Evolutionary conservation across 2,888 invertebrate species (phyloP).

Genomic region (Drosophila silvestris): DNA sequence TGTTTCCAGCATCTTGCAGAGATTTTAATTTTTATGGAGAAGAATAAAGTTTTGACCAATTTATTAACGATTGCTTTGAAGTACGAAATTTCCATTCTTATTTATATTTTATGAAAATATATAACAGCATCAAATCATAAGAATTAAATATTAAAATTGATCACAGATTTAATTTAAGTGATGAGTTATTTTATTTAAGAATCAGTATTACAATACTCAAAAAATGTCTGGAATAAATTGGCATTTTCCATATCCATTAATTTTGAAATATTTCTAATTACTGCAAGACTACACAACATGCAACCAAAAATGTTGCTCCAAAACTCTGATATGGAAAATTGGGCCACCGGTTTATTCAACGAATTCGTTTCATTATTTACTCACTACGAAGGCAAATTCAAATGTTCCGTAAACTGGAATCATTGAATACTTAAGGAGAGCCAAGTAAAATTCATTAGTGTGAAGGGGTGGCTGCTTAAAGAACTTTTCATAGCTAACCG

Average conservation of each 20-base stretch:
- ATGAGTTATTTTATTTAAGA: background rate
- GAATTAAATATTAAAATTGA: background rate
- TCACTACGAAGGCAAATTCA: slow-evolving; percentile 28
- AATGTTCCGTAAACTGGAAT: slow-evolving; percentile 1
- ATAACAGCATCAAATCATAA: no score
- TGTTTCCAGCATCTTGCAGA: background rate
- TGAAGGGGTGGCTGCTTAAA: slow-evolving; percentile 20
- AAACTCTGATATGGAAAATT: slow-evolving; percentile 9
- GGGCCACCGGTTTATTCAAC: slow-evolving; percentile 25
- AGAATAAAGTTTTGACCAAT: background rate
- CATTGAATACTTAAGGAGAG: slow-evolving; percentile 31
- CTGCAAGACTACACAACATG: background rate
- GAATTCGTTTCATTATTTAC: slow-evolving; percentile 37
- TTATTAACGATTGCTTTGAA: background rate
- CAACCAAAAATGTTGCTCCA: no score
- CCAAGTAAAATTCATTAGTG: slow-evolving; percentile 53
- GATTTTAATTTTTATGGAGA: background rate
- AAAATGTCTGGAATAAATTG: background rate
- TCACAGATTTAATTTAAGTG: background rate
- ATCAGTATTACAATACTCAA: background rate
- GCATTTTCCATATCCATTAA: no score
- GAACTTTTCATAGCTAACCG: slow-evolving; percentile 14
- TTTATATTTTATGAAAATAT: no score
- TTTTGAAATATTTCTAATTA: background rate
- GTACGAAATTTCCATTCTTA: no score